Percentiles rank a stretch among this genome's conserved stretches.
Conservation (phyloP, 2,888 invertebrate species). For the Xanthia icteritia region DNA sequence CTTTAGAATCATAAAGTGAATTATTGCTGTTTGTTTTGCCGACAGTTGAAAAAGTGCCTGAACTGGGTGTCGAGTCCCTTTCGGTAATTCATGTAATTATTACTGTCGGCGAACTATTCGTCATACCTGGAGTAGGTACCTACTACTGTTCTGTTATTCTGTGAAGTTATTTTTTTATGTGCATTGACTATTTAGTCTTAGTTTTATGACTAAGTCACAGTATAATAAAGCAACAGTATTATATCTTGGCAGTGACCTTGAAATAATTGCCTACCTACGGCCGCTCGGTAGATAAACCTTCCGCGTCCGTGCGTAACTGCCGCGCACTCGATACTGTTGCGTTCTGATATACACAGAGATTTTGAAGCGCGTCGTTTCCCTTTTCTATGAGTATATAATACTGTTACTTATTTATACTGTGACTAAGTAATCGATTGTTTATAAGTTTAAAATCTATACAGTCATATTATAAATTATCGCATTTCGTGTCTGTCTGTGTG, state of each 20-base stretch:
- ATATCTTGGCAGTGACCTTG: too few species aligned
- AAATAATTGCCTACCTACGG: too few species aligned
- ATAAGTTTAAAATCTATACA: background rate
- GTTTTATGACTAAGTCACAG: background rate
- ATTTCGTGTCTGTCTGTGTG: background rate
- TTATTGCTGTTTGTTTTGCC: constrained; percentile 18
- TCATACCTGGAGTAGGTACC: background rate
- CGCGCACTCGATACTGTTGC: too few species aligned
- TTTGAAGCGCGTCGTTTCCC: too few species aligned
- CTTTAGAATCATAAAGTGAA: constrained; percentile 3
- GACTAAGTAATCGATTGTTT: too few species aligned
- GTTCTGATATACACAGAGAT: too few species aligned
- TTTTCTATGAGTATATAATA: too few species aligned
- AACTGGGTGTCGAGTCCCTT: background rate
- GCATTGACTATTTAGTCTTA: background rate
- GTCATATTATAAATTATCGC: background rate
- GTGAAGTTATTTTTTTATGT: constrained; percentile 3
- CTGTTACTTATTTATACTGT: too few species aligned
- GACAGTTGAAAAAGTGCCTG: constrained; percentile 17
- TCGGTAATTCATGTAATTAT: constrained; percentile 15
- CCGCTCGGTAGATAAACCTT: too few species aligned
- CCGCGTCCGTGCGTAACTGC: too few species aligned
- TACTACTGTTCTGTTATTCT: background rate
- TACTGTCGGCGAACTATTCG: constrained; percentile 5
- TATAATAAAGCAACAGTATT: too few species aligned